Evolutionary conservation across 2,888 invertebrate species (phyloP), one percentile per base, ranked within the genome.

Genomic region (Cyclophora punctaria): DNA sequence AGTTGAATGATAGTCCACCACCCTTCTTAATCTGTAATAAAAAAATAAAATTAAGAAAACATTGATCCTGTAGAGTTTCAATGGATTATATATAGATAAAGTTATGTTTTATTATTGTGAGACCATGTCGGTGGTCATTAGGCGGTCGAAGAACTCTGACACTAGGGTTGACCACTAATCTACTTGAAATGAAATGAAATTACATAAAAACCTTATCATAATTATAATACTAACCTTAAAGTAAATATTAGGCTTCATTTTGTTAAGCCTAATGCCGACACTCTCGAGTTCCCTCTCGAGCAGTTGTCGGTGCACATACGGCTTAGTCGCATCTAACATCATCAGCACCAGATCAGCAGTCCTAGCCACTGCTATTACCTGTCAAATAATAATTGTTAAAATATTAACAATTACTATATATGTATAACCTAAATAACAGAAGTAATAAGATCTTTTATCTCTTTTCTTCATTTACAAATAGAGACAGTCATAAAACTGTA

Each of bases 281-380:
- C 96, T 95, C 88, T 99, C 99, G 78, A 99, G 90, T 80, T 99
- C 99, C 57, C 91, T 93, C 78, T 99, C 99, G 35, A 99, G 88
- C 50, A 98, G 88, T 57, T 94, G 93, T 55, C 96, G 92, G 79
- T 99, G 99, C 44, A 98, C 96, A 73, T 98, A 98, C 49, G 98
- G 97, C 83, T 99, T 99, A 0, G 98, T 98, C 0, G 99, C 99
- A 77, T 99, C 99, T 77, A 99, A 83, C 99, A 99, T 99, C 96
- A 99, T 99, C 35, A 99, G 90, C 41, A 99, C 97, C 64, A 99
- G 88, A 85, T 99, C 99, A 0, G 99, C 97, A 3, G 99, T 99
- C 67, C 99, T 91, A 0, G 99, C 99, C 5, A 99, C 99, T 7
- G 99, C 98, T 78, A 99, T 99, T 5, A 99, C 98, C 91, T 91